Conservation (phyloP, 2,113 vertebrate genomes). For the Leptobrachium leishanense region DNA sequence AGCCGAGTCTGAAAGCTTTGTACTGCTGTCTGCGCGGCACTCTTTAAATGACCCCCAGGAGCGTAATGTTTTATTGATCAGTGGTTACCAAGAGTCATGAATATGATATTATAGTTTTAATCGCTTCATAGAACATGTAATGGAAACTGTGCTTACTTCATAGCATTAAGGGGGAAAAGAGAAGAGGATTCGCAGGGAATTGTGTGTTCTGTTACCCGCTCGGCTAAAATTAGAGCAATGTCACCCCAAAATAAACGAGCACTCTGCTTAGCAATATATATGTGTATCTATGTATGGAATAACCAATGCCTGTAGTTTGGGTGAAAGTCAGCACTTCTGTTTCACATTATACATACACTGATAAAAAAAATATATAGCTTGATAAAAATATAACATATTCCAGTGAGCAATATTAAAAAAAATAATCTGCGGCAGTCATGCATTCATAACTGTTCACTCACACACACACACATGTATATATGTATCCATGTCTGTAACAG, state of each 20-base stretch:
- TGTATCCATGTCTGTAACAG: too few species aligned
- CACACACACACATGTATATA: too few species aligned
- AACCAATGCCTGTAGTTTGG: neutral
- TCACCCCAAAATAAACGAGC: neutral
- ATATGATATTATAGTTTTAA: slow-evolving; percentile 50
- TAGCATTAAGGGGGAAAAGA: slow-evolving; percentile 17
- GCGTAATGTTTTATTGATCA: slow-evolving; percentile 47
- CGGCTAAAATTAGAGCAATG: neutral
- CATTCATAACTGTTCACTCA: too few species aligned
- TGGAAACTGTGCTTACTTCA: slow-evolving; percentile 39
- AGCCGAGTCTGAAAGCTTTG: slow-evolving; percentile 40
- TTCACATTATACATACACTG: too few species aligned
- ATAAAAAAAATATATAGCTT: too few species aligned
- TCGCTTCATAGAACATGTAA: slow-evolving; percentile 38
- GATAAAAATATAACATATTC: too few species aligned
- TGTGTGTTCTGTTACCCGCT: slow-evolving; percentile 1
- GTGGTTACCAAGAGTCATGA: slow-evolving; percentile 47
- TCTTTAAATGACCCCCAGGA: slow-evolving; percentile 48
- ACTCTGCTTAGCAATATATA: neutral
- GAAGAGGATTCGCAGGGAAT: neutral
- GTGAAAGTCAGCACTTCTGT: too few species aligned
- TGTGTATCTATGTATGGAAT: neutral
- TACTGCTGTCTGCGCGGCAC: slow-evolving; percentile 26
- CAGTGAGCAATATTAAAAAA: too few species aligned
- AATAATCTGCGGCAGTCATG: too few species aligned